phyloP scores from a whole-genome alignment of 2,888 invertebrate genomes.

The Perithous albicinctus region DNA sequence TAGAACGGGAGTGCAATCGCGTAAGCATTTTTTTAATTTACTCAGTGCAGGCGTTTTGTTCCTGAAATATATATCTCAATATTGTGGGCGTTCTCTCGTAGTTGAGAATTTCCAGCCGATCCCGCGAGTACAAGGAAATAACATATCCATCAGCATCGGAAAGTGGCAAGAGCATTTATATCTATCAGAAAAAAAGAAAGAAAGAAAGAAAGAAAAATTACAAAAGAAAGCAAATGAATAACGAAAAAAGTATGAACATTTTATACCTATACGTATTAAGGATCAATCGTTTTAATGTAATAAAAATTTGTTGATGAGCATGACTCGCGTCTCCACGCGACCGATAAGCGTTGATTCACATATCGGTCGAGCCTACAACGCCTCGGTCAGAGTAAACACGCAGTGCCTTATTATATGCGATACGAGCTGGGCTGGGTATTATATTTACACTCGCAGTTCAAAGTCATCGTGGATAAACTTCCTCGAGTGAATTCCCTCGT shows the following conservation, averaged over 20 bases:
- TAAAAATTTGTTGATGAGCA: conserved; percentile 48
- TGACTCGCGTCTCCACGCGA: conserved; percentile 44
- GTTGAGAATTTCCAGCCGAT: conserved; percentile 14
- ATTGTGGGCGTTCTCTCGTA: background rate
- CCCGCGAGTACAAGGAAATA: conserved; percentile 13
- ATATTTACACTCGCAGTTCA: conserved; percentile 1
- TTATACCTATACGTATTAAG: conserved; percentile 58
- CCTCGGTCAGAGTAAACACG: conserved; percentile 56
- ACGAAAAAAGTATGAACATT: conserved; percentile 32
- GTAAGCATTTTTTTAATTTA: conserved; percentile 28
- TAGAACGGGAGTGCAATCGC: conserved; percentile 28
- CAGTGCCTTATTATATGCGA: conserved; percentile 63
- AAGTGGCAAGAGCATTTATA: conserved; percentile 32
- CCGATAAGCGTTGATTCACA: conserved; percentile 46
- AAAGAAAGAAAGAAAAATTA: background rate
- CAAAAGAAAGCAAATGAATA: background rate
- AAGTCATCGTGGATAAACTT: conserved; percentile 13
- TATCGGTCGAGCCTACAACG: conserved; percentile 52
- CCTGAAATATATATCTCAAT: conserved; percentile 3
- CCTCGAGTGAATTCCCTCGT: conserved; percentile 17
- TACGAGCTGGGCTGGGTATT: conserved; percentile 26
- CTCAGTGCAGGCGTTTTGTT: conserved; percentile 19
- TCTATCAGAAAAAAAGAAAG: conserved; percentile 7
- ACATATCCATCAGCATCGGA: conserved; percentile 19
- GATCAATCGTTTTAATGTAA: conserved; percentile 45